Evolutionary conservation across 2,888 invertebrate species (phyloP).

Genomic region (Hecatera dysodea): DNA sequence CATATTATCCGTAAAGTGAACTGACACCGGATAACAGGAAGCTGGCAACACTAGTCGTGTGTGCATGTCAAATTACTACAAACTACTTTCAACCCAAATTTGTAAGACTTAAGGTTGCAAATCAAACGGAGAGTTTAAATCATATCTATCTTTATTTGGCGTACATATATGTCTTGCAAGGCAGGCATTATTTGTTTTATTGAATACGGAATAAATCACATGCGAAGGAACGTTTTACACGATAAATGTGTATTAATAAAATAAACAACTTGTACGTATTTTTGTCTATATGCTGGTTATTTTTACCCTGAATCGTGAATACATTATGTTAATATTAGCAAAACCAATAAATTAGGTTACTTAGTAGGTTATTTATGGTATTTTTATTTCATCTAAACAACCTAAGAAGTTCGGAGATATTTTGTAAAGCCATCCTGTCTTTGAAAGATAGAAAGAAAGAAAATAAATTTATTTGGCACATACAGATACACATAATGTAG

Average conservation of each 20-base stretch:
- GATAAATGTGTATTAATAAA: neutral
- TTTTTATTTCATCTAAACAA: too few relatives aligned
- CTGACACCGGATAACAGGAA: slow-evolving; percentile 40
- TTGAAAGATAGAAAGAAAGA: too few relatives aligned
- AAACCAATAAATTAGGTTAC: too few relatives aligned
- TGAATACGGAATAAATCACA: slow-evolving; percentile 27
- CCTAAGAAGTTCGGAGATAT: too few relatives aligned
- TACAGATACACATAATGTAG: too few relatives aligned
- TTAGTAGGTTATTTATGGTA: too few relatives aligned
- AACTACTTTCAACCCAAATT: slow-evolving; percentile 8
- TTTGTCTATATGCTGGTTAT: neutral
- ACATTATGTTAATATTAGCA: too few relatives aligned
- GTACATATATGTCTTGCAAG: slow-evolving; percentile 4
- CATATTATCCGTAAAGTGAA: slow-evolving; percentile 13
- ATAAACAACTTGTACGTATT: neutral
- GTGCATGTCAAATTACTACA: slow-evolving; percentile 16
- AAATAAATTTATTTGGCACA: too few relatives aligned
- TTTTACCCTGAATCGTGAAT: too few relatives aligned
- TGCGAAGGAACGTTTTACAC: neutral
- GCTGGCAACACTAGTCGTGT: slow-evolving; percentile 17
- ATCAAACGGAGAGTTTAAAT: neutral
- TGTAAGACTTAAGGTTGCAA: slow-evolving; percentile 17
- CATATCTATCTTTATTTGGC: neutral
- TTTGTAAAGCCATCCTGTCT: too few relatives aligned
- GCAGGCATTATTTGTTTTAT: slow-evolving; percentile 25